phyloP scores from a whole-genome alignment of 2,113 vertebrate genomes.

The Ivindomyrus marchei region DNA sequence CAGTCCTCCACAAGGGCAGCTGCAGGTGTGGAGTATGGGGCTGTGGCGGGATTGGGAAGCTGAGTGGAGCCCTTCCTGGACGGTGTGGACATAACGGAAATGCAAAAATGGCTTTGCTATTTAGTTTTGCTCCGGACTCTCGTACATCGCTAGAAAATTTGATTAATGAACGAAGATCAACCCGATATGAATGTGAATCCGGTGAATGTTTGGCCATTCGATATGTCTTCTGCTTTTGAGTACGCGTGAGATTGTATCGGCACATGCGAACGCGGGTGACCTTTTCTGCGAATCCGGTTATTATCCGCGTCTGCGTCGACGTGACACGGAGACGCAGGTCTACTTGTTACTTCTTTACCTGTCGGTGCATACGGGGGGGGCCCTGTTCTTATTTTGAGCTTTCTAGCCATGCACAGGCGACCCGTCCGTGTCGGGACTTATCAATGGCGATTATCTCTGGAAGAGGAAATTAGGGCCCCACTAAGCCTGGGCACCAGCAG shows the following conservation, averaged over 20 bases:
- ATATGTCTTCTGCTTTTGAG: not conserved
- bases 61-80: not conserved
- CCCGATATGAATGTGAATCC: not conserved
- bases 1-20: not conserved
- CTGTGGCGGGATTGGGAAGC: not conserved
- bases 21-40: not conserved
- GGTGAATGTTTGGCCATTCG: not conserved
- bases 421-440: not conserved
- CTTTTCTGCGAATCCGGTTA: slow-evolving; percentile 9
- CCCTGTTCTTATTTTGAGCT: not conserved
- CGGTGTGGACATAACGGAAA: no score
- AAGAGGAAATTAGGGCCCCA: not conserved
- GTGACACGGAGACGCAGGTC: not conserved
- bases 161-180: not conserved
- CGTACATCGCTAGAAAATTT: not conserved
- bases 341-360: not conserved
- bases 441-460: not conserved
- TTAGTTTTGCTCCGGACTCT: not conserved
- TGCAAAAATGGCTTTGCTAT: not conserved
- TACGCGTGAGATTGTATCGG: not conserved
- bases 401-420: not conserved
- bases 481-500: not conserved
- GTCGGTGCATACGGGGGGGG: not conserved
- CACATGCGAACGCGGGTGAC: not conserved
- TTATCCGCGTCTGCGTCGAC: not conserved